A percentile compares a stretch with the other conserved stretches of the same genome.
These are phyloP conservation scores for Gobio gobio DNA, from an alignment of 2,113 vertebrate species.

Conservation along the genomic window DNA sequence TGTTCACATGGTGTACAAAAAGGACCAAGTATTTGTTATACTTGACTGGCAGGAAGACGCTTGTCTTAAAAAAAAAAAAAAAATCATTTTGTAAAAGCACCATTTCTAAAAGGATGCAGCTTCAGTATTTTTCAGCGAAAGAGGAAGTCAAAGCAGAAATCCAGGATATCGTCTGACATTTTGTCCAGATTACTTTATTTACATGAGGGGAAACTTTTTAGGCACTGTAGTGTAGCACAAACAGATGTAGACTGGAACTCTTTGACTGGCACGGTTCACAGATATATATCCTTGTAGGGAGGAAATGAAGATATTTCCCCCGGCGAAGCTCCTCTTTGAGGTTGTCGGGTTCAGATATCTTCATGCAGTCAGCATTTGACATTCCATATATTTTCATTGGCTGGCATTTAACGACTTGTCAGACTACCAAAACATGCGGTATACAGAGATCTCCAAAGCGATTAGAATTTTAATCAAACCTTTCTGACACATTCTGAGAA, in stretches of 20 bases:
- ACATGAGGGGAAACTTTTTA: background rate
- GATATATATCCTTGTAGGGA: constrained; percentile 10
- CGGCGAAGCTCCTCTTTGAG: constrained; percentile 19
- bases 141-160: constrained; percentile 46
- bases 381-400: background rate
- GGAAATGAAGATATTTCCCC: constrained; percentile 25
- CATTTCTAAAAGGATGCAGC: constrained; percentile 2
- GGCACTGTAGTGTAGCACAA: background rate
- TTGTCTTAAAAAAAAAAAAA: background rate
- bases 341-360: constrained; percentile 8
- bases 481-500: background rate
- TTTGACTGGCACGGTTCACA: background rate
- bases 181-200: constrained; percentile 19
- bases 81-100: background rate
- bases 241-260: constrained; percentile 22
- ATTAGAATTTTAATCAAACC: background rate
- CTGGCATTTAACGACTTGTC: background rate
- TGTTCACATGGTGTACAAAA: background rate
- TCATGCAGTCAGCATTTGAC: background rate
- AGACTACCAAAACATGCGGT: background rate
- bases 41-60: background rate
- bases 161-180: constrained; percentile 36
- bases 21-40: background rate
- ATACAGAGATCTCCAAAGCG: background rate
- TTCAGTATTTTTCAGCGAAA: constrained; percentile 19